Base-by-base conservation (phyloP, 2,797 vertebrate species). In the Poeciliopsis paucimaculata region DNA sequence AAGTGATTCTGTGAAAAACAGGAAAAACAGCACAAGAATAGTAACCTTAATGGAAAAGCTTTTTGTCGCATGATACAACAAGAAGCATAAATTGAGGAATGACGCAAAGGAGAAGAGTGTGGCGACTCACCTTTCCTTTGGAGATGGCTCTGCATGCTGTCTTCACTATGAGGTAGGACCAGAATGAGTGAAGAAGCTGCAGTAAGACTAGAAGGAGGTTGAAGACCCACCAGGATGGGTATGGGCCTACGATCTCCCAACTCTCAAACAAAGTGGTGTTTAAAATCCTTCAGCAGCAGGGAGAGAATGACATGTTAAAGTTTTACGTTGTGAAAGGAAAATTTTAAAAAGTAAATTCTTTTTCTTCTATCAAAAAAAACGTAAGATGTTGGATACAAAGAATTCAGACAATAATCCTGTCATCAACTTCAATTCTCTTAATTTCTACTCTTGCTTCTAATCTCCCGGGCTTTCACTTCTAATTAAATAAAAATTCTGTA, bases 81-180 rank as follows among this genome's bases (percentile, higher is more conserved):
- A 49, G 36, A 83, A 55, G 46, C 82, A 79, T 64, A 78, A 78
- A 73, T 71, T 72, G 51, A 84, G 75, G 20, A 16, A 81, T 45
- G 51, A 73, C 41, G 53, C 71, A 11, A 41, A 80, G 41, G 77
- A 31, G 53, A 51, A 57, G 62, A 18, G 20, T 3, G 34, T 3
- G 1, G 72, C 77, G 77, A 77, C 97, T 97, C 95, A 99, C 98
- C 96, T 98, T 99, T 92, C 98, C 98, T 96, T 96, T 99, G 82
- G 96, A 97, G 94, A 99, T 91, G 90, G 98, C 97, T 96, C 96
- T 96, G 92, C 96, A 99, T 76, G 97, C 96, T 83, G 96, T 93
- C 94, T 98, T 98, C 93, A 98, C 84, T 91, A 99, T 97, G 93
- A 99, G 94, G 92, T 98, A 99, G 81, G 98, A 98, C 98, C 98